Evolutionary conservation across 2,113 vertebrate genomes (phyloP), one percentile per base, ranked within the genome.

Genomic region (Pterocles burchelli): DNA sequence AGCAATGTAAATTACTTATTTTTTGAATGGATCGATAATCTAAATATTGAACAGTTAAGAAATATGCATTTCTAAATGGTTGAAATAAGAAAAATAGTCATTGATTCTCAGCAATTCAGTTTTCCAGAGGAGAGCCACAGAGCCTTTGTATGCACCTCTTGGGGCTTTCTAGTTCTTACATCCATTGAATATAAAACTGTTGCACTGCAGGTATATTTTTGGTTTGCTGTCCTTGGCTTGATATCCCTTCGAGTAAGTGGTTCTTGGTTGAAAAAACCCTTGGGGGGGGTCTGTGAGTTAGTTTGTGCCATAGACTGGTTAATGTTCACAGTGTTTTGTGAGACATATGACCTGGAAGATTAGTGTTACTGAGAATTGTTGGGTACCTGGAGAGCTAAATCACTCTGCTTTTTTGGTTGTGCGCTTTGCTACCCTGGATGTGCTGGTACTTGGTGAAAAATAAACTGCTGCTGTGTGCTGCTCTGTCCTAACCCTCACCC

Each of bases 181-280:
- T 76, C 85, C 34, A 17, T 73, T 88, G 95, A 93, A 94, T 93
- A 73, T 82, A 92, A 95, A 97, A 68, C 71, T 70, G 67, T 96
- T 94, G 96, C 92, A 76, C 33, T 96, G 88, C 92, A 94, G 85
- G 46, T 83, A n/a, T 78, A 83, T 65, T 73, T 62, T 85, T 91
- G 58, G 70, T 25, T 85, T 93, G 71, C 75, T 88, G 61, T 73
- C 55, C 75, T 88, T 90, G 63, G 36, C 55, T 85, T 94, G 54
- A 36, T 83, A 52, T 29, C 54, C 41, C 24, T 95, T 68, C 1
- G 2, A 88, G 33, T 63, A 72, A 76, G 62, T 65, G 48, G 33
- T 31, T 95, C n/a, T 55, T 68, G 33, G 85, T 22, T 7, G 11
- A 25, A 57, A 88, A 78, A 88, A 79, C 28, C 26, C 41, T 13